Evolutionary conservation across 2,797 vertebrate species (phyloP), one percentile per base, ranked within the genome.

Genomic region (Chiroxiphia lanceolata): DNA sequence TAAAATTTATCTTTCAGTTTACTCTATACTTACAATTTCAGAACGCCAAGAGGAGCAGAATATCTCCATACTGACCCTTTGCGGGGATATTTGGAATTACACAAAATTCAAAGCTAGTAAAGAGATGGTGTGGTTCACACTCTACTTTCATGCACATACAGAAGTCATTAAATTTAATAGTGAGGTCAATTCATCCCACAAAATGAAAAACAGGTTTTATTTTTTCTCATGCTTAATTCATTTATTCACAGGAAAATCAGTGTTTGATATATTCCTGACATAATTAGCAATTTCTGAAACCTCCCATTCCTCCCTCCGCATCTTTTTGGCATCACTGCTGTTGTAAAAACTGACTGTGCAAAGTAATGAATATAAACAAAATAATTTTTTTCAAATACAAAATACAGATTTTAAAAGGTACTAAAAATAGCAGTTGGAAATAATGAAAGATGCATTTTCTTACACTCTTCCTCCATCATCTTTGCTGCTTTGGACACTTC

Each of bases 31-130:
- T 51, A 6, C 11, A 13, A 26, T 40, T 90, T 78, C n/a, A 60
- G 64, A 36, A 36, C 10, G 26, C 48, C 69, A 40, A 21, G 33
- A 47, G 83, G 45, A 79, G 64, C 45, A 81, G 51, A 20, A 0
- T 12, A 85, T 90, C 90, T 87, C 84, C 64, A 72, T 29, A 64
- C 92, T 89, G 97, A 95, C 97, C 95, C 95, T 91, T 76, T 63
- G 97, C 48, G 97, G 97, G 34, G 19, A 84, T 75, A 63, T 60
- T 25, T 53, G 93, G 59, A 94, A 95, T 72, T 13, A 44, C 3
- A 53, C n/a, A 54, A 45, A 76, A 79, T 33, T 38, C n/a, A 67
- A 63, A 86, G 33, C 51, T 70, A 3, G 48, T 36, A 14, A 47
- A 78, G 71, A n/a, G 29, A 77, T 23, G 5, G 47, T 53, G 31